Conservation (phyloP, 2,797 vertebrate species). For the Macropus fuliginosus region DNA sequence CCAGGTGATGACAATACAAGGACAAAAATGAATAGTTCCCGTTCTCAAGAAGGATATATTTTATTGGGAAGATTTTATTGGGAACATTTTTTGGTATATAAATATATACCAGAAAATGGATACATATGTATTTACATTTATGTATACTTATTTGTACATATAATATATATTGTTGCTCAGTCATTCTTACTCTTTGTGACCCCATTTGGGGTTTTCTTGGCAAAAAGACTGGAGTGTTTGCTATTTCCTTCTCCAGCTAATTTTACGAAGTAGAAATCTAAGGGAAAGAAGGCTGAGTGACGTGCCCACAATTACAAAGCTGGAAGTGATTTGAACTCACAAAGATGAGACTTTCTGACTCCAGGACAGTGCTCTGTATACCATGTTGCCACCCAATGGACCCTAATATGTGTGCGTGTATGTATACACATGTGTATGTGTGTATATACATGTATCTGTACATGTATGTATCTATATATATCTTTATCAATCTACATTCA, state of each 20-base stretch:
- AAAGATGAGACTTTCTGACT: neutral
- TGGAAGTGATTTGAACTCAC: neutral
- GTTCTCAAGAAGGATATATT: neutral
- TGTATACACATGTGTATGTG: no score
- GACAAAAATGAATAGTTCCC: neutral
- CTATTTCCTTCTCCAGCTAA: neutral
- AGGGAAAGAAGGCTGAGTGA: neutral
- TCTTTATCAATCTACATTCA: no score
- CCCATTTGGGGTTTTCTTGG: neutral
- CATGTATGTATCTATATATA: no score
- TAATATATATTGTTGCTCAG: neutral
- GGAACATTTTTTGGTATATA: neutral
- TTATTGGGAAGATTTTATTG: neutral
- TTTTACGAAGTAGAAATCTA: constrained; percentile 11
- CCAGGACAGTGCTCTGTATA: neutral
- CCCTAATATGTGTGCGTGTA: no score
- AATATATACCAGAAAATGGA: neutral
- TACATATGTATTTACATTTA: neutral
- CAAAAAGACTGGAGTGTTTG: neutral
- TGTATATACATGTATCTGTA: no score
- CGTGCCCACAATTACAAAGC: neutral
- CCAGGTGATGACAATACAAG: neutral
- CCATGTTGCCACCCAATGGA: no score
- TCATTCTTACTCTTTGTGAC: neutral
- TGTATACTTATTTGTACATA: neutral